Conservation (phyloP, 2,113 vertebrate species). For the Hippocampus guttulatus region DNA sequence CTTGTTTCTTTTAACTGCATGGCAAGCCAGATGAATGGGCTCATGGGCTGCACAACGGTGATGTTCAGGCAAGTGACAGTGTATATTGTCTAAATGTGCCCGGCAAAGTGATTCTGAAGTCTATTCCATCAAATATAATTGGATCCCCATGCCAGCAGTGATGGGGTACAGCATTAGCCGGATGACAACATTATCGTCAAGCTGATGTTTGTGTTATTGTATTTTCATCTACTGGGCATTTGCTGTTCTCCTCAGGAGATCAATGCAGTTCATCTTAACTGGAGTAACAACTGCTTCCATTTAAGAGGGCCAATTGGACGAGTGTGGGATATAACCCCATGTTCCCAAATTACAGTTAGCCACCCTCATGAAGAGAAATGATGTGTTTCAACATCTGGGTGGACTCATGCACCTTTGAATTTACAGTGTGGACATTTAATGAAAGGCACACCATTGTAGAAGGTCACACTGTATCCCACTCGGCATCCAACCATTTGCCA, state of each 20-base stretch:
- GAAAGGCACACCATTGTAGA: neutral
- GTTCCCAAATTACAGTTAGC: slow-evolving; percentile 20
- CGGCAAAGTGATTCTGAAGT: slow-evolving; percentile 17
- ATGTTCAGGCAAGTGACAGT: slow-evolving; percentile 19
- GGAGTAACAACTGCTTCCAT: slow-evolving; percentile 2
- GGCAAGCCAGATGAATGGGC: neutral
- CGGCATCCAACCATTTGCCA: neutral
- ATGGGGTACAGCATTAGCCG: slow-evolving; percentile 8
- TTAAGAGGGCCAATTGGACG: slow-evolving; percentile 3
- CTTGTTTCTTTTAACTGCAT: neutral
- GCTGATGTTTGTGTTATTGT: slow-evolving; percentile 24
- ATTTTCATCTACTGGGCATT: slow-evolving; percentile 12
- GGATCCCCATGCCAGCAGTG: neutral
- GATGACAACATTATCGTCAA: slow-evolving; percentile 18
- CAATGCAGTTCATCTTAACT: slow-evolving; percentile 11
- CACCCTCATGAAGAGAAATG: slow-evolving; percentile 10
- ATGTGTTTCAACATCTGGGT: slow-evolving; percentile 11
- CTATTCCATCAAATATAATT: slow-evolving; percentile 3
- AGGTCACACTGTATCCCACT: neutral
- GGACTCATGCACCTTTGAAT: slow-evolving; percentile 11
- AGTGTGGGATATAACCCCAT: slow-evolving; percentile 13
- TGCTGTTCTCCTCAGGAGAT: slow-evolving; percentile 11
- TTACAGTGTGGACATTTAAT: neutral
- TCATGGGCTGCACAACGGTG: neutral
- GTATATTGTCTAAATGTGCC: slow-evolving; percentile 17